Conservation (phyloP, 1,140 invertebrate species). For the Lysiphlebus fabarum region DNA sequence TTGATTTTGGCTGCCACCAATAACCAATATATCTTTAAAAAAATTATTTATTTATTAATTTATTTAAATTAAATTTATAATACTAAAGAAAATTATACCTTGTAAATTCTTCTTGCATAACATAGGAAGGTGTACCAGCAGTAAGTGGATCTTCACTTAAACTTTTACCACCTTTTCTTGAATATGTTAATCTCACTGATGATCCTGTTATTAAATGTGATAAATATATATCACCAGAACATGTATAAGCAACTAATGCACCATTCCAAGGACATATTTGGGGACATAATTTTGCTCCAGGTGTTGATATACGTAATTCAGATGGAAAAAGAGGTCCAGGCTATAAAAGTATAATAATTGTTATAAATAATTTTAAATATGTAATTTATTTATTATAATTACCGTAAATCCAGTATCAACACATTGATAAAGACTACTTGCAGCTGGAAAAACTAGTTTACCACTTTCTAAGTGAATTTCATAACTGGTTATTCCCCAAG, state of each 20-base stretch:
- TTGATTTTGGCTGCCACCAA: slow-evolving; percentile 90
- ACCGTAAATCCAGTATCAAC: slow-evolving; percentile 70
- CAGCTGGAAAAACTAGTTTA: slow-evolving; percentile 86
- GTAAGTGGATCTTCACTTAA: slow-evolving; percentile 80
- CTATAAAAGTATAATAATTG: slow-evolving; percentile 48
- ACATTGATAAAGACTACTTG: slow-evolving; percentile 79
- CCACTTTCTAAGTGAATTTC: slow-evolving; percentile 78
- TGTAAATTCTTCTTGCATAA: slow-evolving; percentile 97
- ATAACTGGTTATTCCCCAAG: slow-evolving; percentile 92
- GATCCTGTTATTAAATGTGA: slow-evolving; percentile 73
- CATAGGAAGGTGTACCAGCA: slow-evolving; percentile 92
- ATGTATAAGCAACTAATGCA: slow-evolving; percentile 85
- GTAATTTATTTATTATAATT: slow-evolving; percentile 29
- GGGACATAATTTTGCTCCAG: slow-evolving; percentile 78
- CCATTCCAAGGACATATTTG: slow-evolving; percentile 88
- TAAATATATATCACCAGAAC: slow-evolving; percentile 87
- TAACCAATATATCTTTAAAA: slow-evolving; percentile 81
- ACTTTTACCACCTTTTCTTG: slow-evolving; percentile 70
- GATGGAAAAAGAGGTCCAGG: slow-evolving; percentile 67
- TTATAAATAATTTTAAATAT: neutral
- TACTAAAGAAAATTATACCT: slow-evolving; percentile 33
- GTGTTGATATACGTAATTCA: slow-evolving; percentile 64
- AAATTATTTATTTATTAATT: slow-evolving; percentile 6
- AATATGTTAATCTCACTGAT: slow-evolving; percentile 74
- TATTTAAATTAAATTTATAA: slow-evolving; percentile 3